Evolutionary conservation across 2,797 vertebrate species (phyloP), one percentile per base, ranked within the genome.

Genomic region (Xenentodon cancila): DNA sequence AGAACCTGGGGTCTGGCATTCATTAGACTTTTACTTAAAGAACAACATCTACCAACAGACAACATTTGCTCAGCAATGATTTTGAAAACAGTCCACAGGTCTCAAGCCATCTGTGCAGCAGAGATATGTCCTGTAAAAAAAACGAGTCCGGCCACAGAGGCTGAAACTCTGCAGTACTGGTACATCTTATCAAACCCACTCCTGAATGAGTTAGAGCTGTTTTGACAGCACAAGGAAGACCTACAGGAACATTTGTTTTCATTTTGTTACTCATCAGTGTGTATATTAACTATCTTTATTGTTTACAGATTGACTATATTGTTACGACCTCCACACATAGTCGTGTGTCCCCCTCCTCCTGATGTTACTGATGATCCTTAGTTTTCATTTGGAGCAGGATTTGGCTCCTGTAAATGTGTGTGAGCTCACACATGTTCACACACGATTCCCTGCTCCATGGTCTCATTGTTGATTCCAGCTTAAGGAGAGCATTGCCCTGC

Each of bases 401-500:
- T 85, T 77, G 53, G 50, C 42, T 75, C 70, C 43, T 59, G 53
- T 16, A 40, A 70, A 32, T 30, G 65, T n/a, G 18, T 13, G 20
- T 7, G 19, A 45, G 46, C 46, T 53, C 44, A 27, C 17, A n/a
- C 12, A 40, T 4, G 5, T 22, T 3, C 44, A 66, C 44, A 53
- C 20, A 56, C 7, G 18, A 30, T 48, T 64, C 66, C 59, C 7
- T 64, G 18, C 61, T 66, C 46, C 32, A 25, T 12, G 4, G 66
- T 52, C 44, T 61, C 49, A 49, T 49, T 57, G 65, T 74, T 64
- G 74, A 22, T 83, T 59, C 44, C 16, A 53, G 64, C 67, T 50
- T 62, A 60, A 73, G 55, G 44, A 67, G 65, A 62, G 68, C 52
- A 53, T 78, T 50, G 48, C 44, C 43, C 9, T 50, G 7, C 21